phyloP scores from a whole-genome alignment of 2,797 vertebrate genomes.

The Triplophysa bombifrons region DNA sequence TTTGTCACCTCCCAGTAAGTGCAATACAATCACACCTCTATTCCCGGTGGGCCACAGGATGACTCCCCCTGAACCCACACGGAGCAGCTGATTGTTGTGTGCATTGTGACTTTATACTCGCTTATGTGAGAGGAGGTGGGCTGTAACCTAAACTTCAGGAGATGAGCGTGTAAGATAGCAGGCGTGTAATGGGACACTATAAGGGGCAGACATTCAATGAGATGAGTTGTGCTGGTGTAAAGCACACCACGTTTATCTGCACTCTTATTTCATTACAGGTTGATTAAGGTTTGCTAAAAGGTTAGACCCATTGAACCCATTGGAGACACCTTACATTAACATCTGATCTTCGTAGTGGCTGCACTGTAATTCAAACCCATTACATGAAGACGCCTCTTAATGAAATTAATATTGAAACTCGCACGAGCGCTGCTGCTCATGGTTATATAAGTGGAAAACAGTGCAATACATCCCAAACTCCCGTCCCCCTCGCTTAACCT shows the following conservation, averaged over 20 bases:
- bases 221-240: conserved; percentile 57
- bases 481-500: background rate
- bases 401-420: conserved; percentile 47
- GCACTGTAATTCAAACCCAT: conserved; percentile 37
- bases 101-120: conserved; percentile 61
- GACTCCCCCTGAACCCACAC: conserved; percentile 65
- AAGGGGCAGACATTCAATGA: conserved; percentile 65
- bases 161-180: conserved; percentile 53
- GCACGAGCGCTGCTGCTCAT: conserved; percentile 1
- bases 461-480: no score
- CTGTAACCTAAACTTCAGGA: conserved; percentile 72
- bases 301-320: conserved; percentile 66
- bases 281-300: conserved; percentile 71
- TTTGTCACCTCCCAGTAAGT: conserved; percentile 62
- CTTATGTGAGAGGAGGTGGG: conserved; percentile 52
- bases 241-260: conserved; percentile 45
- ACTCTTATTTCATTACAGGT: conserved; percentile 61
- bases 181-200: conserved; percentile 73
- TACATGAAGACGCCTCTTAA: conserved; percentile 36
- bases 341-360: conserved; percentile 16
- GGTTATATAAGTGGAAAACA: background rate
- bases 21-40: conserved; percentile 62
- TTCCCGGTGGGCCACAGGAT: conserved; percentile 26
- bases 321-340: conserved; percentile 52
- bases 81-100: conserved; percentile 68